Percentiles rank a stretch among this genome's conserved stretches.
phyloP scores from a whole-genome alignment of 92 coral and sea anemone species.

The Palythoa grandiflora region DNA sequence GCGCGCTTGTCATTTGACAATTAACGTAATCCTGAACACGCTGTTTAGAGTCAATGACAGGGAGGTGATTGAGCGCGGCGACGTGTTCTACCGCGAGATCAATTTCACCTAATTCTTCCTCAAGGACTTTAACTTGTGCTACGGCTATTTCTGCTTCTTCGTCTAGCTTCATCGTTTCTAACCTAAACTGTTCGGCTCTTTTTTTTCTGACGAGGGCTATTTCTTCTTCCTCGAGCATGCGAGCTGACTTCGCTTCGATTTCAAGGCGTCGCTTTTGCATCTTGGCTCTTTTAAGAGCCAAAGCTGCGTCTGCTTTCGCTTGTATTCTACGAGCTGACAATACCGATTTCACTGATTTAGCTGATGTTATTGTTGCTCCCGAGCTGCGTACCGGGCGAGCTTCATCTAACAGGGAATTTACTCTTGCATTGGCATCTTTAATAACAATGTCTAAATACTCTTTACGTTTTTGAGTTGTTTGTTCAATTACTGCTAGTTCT shows the following conservation, averaged over 20 bases:
- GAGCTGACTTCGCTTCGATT: constrained; percentile 57
- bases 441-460: constrained; percentile 22
- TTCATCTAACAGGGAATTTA: constrained; percentile 4
- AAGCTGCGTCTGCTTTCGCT: constrained; percentile 59
- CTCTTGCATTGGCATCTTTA: constrained; percentile 28
- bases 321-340: constrained; percentile 20
- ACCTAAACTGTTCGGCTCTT: constrained; percentile 51
- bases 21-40: constrained; percentile 59
- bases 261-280: constrained; percentile 48
- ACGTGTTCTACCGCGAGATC: constrained; percentile 5
- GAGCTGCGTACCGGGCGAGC: neutral
- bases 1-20: constrained; percentile 20
- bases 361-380: neutral
- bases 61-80: constrained; percentile 18
- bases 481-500: constrained; percentile 16
- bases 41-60: constrained; percentile 23
- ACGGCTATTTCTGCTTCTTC: constrained; percentile 67
- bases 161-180: constrained; percentile 41
- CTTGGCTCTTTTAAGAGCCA: constrained; percentile 59
- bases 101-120: constrained; percentile 44
- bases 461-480: constrained; percentile 37
- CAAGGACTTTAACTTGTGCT: constrained; percentile 55
- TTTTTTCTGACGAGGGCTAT: constrained; percentile 55
- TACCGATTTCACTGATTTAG: neutral
- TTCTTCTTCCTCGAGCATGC: constrained; percentile 58